Percentiles rank a stretch among this genome's conserved stretches.
Evolutionary conservation across 2,797 vertebrate genomes (phyloP).

Genomic region (Yasuhikotakia modesta): DNA sequence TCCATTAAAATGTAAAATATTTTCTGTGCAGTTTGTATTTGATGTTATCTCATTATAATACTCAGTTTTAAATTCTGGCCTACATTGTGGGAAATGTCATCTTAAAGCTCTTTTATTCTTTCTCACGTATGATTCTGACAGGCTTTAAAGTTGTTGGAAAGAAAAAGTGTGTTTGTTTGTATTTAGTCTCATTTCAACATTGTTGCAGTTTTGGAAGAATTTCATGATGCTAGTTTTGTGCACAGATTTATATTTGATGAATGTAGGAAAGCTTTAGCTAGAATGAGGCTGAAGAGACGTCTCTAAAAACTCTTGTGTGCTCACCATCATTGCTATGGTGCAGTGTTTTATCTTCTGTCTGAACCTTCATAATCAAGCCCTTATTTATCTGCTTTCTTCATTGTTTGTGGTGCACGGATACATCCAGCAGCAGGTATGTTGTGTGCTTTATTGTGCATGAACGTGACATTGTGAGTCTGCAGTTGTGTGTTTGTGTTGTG

Average conservation of each 20-base stretch:
- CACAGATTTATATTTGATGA: not conserved
- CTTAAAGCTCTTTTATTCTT: not conserved
- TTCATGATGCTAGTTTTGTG: not conserved
- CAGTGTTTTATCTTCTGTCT: no score
- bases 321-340: no score
- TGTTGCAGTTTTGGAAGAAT: not conserved
- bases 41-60: not conserved
- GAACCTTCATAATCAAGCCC: no score
- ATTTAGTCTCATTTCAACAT: not conserved
- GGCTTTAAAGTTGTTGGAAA: not conserved
- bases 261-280: not conserved
- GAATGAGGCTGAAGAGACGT: no score
- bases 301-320: no score
- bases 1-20: not conserved
- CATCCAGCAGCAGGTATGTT: not conserved
- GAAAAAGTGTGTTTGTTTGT: not conserved
- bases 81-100: not conserved
- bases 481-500: not conserved
- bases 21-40: not conserved
- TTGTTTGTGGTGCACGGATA: not conserved
- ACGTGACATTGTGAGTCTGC: not conserved
- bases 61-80: not conserved
- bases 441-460: not conserved
- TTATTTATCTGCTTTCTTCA: not conserved
- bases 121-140: conserved; percentile 14